A percentile compares a stretch with the other conserved stretches of the same genome.
These are phyloP conservation scores for Selene dorsalis DNA, from an alignment of 2,797 vertebrate genomes.

Conservation along the genomic window DNA sequence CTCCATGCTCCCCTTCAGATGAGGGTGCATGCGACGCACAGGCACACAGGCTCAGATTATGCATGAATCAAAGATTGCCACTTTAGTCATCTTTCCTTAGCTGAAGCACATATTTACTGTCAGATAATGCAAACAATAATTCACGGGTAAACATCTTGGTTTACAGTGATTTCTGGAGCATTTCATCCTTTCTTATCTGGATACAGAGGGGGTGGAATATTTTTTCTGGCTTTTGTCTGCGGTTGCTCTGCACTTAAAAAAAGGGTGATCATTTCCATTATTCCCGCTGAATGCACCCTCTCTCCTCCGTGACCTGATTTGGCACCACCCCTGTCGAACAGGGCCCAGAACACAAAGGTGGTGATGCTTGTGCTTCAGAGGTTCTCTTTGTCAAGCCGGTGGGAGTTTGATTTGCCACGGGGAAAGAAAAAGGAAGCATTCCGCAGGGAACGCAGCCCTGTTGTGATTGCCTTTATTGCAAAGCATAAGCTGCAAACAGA, in stretches of 20 bases:
- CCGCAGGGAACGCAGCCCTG: slow-evolving; percentile 20
- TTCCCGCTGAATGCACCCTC: slow-evolving; percentile 54
- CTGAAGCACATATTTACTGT: slow-evolving; percentile 53
- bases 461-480: slow-evolving; percentile 65
- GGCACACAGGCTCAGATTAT: slow-evolving; percentile 48
- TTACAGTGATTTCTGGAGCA: slow-evolving; percentile 72
- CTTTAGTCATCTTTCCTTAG: slow-evolving; percentile 53
- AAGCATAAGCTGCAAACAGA: slow-evolving; percentile 53
- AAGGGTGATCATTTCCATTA: slow-evolving; percentile 55
- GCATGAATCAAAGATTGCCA: slow-evolving; percentile 61
- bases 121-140: slow-evolving; percentile 68
- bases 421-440: slow-evolving; percentile 24
- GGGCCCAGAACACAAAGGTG: slow-evolving; percentile 61
- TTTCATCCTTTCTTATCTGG: slow-evolving; percentile 60
- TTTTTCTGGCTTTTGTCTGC: slow-evolving; percentile 47
- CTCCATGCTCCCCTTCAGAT: slow-evolving; percentile 37
- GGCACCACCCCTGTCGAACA: slow-evolving; percentile 59
- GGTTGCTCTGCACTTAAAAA: slow-evolving; percentile 39
- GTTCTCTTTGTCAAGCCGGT: slow-evolving; percentile 59
- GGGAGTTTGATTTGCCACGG: slow-evolving; percentile 71
- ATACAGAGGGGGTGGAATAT: slow-evolving; percentile 73
- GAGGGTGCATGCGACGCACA: slow-evolving; percentile 12
- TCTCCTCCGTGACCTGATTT: slow-evolving; percentile 66
- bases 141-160: slow-evolving; percentile 70
- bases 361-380: slow-evolving; percentile 47